Conservation (phyloP, 2,888 invertebrate genomes). For the Sthenelais limicola region DNA sequence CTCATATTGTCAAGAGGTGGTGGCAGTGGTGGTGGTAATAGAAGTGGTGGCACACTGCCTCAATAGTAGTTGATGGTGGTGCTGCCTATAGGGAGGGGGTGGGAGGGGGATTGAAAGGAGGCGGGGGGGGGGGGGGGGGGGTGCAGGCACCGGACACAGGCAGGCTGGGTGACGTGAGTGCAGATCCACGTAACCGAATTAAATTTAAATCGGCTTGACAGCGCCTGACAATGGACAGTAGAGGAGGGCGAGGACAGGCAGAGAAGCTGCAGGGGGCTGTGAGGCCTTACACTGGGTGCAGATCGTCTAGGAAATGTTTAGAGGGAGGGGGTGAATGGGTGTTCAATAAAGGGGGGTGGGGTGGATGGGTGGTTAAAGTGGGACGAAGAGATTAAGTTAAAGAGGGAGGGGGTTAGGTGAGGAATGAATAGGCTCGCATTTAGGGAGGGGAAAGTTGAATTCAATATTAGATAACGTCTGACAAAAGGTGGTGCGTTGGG, state of each 20-base stretch:
- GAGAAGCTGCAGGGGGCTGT: neutral
- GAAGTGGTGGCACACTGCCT: no score
- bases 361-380: neutral
- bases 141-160: slow-evolving; percentile 4
- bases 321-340: neutral
- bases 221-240: slow-evolving; percentile 36
- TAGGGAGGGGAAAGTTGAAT: no score
- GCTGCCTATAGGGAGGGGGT: neutral
- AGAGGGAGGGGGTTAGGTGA: neutral
- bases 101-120: neutral
- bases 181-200: slow-evolving; percentile 35
- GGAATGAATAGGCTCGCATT: slow-evolving; percentile 2
- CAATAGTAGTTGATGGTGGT: neutral
- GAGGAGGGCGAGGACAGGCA: no score
- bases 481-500: no score
- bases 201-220: slow-evolving; percentile 38
- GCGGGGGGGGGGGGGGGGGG: slow-evolving; percentile 20
- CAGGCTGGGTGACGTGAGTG: slow-evolving; percentile 25
- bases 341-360: neutral
- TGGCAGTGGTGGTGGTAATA: no score
- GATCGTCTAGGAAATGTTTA: neutral
- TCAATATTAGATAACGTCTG: no score
- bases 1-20: no score
- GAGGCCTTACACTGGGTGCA: neutral
- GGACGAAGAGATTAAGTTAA: neutral